Evolutionary conservation across 2,113 vertebrate species (phyloP), one percentile per base, ranked within the genome.

Genomic region (Scomber scombrus): DNA sequence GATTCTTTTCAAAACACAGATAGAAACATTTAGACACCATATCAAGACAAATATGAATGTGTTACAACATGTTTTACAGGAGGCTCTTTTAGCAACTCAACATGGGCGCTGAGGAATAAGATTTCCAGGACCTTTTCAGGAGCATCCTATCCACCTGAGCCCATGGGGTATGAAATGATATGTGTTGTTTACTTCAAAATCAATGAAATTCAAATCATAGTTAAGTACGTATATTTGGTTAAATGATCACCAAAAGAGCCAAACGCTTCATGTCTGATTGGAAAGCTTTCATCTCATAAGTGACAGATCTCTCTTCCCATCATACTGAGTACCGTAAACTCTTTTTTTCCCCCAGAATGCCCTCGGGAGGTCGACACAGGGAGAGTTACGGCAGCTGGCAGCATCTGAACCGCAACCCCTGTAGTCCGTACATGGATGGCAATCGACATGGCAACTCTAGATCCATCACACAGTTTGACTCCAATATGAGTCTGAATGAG

Each of bases 401-500:
- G 74, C 87, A 82, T 51, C 68, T 90, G 57, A 87, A 63, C 47
- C 85, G 81, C 9, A 60, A 26, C 55, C 80, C 86, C 47, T 84
- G 80, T 46, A 93, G 89, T 65, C 86, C 90, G 0, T 90, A 84
- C 63, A 31, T 84, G 71, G 91, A 93, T 1, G 68, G 80, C 9
- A 70, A 75, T 47, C 85, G 71, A 45, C 79, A 66, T 3, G 5
- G 82, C 74, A 87, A 68, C 77, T 67, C 75, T 0, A 74, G 85
- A 66, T 72, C 83, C 4, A 16, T 92, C 1, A 4, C 71, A n/a
- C 81, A 86, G 29, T 90, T 91, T 9, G 88, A 83, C 3, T 93
- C 93, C 65, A 81, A 86, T 0, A 57, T 85, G 50, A 94, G 82
- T 67, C 92, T 97, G 47, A 93, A 90, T 73, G 93, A 96, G 54